Evolutionary conservation across 1,140 invertebrate species (phyloP).

Genomic region (Drosophila baimaii): DNA sequence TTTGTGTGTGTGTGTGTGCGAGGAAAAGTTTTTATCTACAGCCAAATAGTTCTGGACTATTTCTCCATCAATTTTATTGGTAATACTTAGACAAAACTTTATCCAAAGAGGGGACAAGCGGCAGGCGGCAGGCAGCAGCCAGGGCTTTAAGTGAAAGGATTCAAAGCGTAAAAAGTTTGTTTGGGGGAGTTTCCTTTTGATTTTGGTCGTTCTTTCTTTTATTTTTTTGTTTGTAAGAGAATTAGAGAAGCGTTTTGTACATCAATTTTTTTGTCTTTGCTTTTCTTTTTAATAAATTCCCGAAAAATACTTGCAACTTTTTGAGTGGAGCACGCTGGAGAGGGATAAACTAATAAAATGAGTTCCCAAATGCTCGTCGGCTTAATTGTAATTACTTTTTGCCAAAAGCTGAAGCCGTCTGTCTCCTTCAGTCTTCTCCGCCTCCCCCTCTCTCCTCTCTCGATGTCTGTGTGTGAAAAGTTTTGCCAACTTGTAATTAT

Average conservation of each 20-base stretch:
- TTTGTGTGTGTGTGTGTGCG: slow-evolving; percentile 19
- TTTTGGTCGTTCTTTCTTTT: not conserved
- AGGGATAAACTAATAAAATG: slow-evolving; percentile 68
- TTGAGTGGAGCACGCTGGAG: slow-evolving; percentile 23
- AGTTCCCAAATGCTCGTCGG: slow-evolving; percentile 65
- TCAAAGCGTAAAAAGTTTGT: slow-evolving; percentile 69
- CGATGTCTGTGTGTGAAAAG: slow-evolving; percentile 70
- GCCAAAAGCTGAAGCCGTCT: slow-evolving; percentile 37
- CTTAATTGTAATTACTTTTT: slow-evolving; percentile 77
- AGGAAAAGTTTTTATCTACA: slow-evolving; percentile 74
- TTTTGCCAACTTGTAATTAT: slow-evolving; percentile 81
- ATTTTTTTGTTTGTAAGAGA: slow-evolving; percentile 3
- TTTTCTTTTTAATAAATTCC: slow-evolving; percentile 64
- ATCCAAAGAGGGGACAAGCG: slow-evolving; percentile 24
- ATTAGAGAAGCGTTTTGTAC: slow-evolving; percentile 64
- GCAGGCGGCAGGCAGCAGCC: slow-evolving; percentile 3
- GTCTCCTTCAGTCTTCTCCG: slow-evolving; percentile 53
- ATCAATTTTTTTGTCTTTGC: slow-evolving; percentile 35
- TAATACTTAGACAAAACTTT: slow-evolving; percentile 82
- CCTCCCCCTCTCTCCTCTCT: slow-evolving; percentile 15
- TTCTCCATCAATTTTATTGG: slow-evolving; percentile 82
- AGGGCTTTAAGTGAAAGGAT: slow-evolving; percentile 77
- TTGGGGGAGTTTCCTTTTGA: slow-evolving; percentile 10
- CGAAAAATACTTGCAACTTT: slow-evolving; percentile 45
- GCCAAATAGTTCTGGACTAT: slow-evolving; percentile 80